phyloP scores from a whole-genome alignment of 2,797 vertebrate species.

The Gadopsis marmoratus region DNA sequence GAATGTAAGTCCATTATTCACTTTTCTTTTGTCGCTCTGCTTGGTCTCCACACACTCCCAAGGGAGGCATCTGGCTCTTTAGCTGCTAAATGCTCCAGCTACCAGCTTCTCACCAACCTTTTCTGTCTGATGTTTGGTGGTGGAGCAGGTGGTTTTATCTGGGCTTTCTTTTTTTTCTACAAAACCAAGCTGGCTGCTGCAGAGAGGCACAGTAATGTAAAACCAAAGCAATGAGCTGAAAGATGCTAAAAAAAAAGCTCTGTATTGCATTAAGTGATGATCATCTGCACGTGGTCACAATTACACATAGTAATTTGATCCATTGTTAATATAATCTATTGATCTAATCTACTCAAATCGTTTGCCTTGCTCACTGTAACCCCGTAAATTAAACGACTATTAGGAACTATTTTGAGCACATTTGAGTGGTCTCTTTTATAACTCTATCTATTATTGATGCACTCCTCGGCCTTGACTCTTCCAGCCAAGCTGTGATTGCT shows the following conservation, averaged over 20 bases:
- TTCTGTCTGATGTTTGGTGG: background rate
- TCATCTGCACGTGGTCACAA: background rate
- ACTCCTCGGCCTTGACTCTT: slow-evolving; percentile 15
- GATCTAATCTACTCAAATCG: background rate
- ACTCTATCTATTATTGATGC: slow-evolving; percentile 33
- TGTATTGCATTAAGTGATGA: background rate
- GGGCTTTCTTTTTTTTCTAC: background rate
- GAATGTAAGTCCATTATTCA: background rate
- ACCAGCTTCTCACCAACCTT: background rate
- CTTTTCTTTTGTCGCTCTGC: background rate
- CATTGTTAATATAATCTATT: background rate
- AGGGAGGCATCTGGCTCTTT: slow-evolving; percentile 4
- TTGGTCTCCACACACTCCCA: background rate
- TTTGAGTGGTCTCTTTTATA: slow-evolving; percentile 20
- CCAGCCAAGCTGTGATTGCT: slow-evolving; percentile 14
- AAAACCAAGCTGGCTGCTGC: background rate
- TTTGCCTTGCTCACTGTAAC: background rate
- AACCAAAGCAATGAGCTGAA: background rate
- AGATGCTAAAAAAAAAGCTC: background rate
- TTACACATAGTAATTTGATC: background rate
- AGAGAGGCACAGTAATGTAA: background rate
- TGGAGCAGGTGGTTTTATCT: background rate
- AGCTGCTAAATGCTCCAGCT: background rate
- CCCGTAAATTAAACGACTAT: background rate
- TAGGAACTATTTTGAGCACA: slow-evolving; percentile 4